Conservation (phyloP, 2,888 invertebrate species). For the Dryobota labecula region DNA sequence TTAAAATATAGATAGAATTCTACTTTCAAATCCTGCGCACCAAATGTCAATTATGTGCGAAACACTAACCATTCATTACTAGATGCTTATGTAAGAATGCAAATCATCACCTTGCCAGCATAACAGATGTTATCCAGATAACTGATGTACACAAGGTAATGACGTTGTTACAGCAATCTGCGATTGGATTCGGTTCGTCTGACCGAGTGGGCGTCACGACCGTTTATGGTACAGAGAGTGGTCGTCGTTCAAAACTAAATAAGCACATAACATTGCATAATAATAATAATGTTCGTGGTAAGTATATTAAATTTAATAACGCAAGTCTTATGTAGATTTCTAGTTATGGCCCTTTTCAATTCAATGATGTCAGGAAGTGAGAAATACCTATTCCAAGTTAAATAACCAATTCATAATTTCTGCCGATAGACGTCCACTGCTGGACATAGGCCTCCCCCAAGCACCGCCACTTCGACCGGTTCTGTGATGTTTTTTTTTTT, state of each 20-base stretch:
- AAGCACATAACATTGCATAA: constrained; percentile 52
- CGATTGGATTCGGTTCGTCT: constrained; percentile 74
- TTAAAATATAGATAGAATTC: background rate
- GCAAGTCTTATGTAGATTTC: constrained; percentile 6
- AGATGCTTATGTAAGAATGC: constrained; percentile 48
- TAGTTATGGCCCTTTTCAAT: background rate
- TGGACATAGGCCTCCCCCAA: too few species aligned
- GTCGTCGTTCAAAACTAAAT: constrained; percentile 45
- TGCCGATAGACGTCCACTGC: too few species aligned
- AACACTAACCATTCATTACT: constrained; percentile 44
- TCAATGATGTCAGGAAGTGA: background rate
- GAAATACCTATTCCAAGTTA: background rate
- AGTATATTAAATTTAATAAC: constrained; percentile 23
- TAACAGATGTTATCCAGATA: constrained; percentile 59
- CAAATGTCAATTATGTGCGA: constrained; percentile 41
- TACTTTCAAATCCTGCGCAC: constrained; percentile 15
- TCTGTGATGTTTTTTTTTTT: too few species aligned
- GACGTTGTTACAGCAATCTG: constrained; percentile 78
- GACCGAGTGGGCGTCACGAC: constrained; percentile 73
- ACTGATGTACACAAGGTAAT: constrained; percentile 64
- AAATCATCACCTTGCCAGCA: constrained; percentile 59
- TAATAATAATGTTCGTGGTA: constrained; percentile 35
- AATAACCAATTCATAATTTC: too few species aligned
- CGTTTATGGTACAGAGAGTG: constrained; percentile 56
- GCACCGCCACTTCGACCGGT: too few species aligned